Conservation (phyloP, 2,797 vertebrate species). For the Prionace glauca region DNA sequence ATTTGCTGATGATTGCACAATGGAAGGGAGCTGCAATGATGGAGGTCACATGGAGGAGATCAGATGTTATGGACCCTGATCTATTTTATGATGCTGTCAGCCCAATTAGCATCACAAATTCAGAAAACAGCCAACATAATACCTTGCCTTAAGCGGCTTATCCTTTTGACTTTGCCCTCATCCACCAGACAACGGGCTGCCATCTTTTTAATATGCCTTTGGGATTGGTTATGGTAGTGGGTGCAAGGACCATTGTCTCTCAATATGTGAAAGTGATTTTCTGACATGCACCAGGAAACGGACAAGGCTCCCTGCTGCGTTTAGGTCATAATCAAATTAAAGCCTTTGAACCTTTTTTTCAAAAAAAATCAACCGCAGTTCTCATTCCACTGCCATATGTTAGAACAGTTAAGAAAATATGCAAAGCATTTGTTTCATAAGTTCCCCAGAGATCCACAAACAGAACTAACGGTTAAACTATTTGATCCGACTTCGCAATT, state of each 20-base stretch:
- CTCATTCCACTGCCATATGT: conserved; percentile 6
- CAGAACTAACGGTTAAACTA: neutral
- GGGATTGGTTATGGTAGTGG: neutral
- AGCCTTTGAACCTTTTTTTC: too few species aligned
- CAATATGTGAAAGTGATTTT: neutral
- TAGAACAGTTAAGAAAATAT: conserved; percentile 26
- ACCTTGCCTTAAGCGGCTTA: neutral
- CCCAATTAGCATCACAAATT: neutral
- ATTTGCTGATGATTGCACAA: neutral
- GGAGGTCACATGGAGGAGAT: neutral
- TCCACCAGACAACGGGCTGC: neutral
- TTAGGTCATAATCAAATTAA: neutral
- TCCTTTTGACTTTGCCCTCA: neutral
- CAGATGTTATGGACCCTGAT: neutral
- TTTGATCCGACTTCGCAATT: neutral
- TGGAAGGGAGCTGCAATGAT: neutral
- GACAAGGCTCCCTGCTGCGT: neutral
- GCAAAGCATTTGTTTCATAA: neutral
- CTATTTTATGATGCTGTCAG: neutral
- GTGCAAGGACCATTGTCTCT: neutral
- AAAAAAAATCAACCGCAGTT: neutral
- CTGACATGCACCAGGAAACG: neutral
- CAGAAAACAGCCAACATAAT: neutral
- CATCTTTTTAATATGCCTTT: neutral
- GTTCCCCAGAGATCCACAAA: neutral